Evolutionary conservation across 2,113 vertebrate genomes (phyloP), one percentile per base, ranked within the genome.

Genomic region (Ondatra zibethicus): DNA sequence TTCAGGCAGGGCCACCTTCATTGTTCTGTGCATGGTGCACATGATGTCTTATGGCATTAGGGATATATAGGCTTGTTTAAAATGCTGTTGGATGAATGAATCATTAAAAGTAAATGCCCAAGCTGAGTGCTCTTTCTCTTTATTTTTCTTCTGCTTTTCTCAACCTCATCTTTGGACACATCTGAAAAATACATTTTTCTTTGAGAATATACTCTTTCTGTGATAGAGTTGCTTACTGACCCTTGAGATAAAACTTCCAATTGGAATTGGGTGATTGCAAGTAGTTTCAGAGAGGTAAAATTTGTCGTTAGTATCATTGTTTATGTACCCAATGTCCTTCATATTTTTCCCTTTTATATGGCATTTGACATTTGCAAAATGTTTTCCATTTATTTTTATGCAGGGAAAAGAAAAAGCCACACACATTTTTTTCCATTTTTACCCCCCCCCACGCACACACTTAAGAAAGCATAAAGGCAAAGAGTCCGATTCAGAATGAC

Each of bases 381-480:
- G 96, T 96, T 97, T 97, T 96, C 97, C 98, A 98, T 98, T 98
- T 98, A 97, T 96, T 98, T 98, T 98, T 98, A 97, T 98, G 97
- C 97, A 92, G 47, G 87, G 86, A 58, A 96, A 88, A 93, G 96
- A 91, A 95, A 89, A 91, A 72, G 77, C 72, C 6, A 17, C 80
- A 45, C 0, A 5, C 52, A 1, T 55, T 55, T 42, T 58, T 89
- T 63, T 33, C 21, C 14, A n/a, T 29, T 88, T 27, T 29, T 88
- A 25, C 65, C 86, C 9, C 81, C 7, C 39, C 58, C 9, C 80
- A 11, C 55, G 23, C n/a, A 29, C 63, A 65, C 13, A 68, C 85
- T 77, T 36, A 96, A 96, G 86, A 84, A 91, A 94, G 17, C 66
- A 89, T 88, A 88, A 96, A 96, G 86, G 66, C 72, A 66, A 76